A percentile compares a stretch with the other conserved stretches of the same genome.
Conservation (phyloP, 2,888 invertebrate genomes). For the Cordylochernes scorpioides region DNA sequence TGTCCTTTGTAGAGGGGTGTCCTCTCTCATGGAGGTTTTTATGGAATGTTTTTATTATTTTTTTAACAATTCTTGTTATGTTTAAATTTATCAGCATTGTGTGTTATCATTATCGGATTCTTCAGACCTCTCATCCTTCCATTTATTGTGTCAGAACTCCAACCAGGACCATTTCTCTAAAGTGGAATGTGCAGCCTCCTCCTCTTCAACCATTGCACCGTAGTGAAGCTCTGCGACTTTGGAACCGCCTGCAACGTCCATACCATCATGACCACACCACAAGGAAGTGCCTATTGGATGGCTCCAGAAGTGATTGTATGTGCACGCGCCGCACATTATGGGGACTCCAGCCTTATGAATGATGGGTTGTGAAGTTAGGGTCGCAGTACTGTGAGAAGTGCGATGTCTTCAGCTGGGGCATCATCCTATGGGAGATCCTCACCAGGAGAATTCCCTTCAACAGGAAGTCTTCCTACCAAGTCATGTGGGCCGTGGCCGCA, state of each 20-base stretch:
- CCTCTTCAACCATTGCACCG: constrained; percentile 52
- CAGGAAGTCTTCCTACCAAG: constrained; percentile 52
- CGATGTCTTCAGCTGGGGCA: constrained; percentile 95
- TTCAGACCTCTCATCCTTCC: too few species aligned
- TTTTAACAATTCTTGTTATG: too few species aligned
- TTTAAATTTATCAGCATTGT: too few species aligned
- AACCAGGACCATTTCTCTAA: too few species aligned
- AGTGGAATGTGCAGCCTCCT: constrained; percentile 35
- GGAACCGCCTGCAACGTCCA: constrained; percentile 86
- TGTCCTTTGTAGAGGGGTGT: too few species aligned
- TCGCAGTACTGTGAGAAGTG: constrained; percentile 87
- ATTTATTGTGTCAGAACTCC: too few species aligned
- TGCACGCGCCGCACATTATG: too few species aligned
- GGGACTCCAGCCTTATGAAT: too few species aligned
- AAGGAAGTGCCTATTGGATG: constrained; percentile 97
- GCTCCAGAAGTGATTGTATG: constrained; percentile 67
- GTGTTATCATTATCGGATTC: too few species aligned
- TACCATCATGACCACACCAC: constrained; percentile 85
- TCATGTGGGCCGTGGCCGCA: constrained; percentile 86
- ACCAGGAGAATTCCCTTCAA: constrained; percentile 70
- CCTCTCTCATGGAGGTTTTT: too few species aligned
- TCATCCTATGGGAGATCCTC: constrained; percentile 88
- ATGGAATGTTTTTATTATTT: too few species aligned
- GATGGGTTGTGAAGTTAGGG: too few species aligned
- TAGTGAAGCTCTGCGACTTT: constrained; percentile 93